Conservation (phyloP, 2,113 vertebrate genomes). For the Tympanuchus pallidicinctus region DNA sequence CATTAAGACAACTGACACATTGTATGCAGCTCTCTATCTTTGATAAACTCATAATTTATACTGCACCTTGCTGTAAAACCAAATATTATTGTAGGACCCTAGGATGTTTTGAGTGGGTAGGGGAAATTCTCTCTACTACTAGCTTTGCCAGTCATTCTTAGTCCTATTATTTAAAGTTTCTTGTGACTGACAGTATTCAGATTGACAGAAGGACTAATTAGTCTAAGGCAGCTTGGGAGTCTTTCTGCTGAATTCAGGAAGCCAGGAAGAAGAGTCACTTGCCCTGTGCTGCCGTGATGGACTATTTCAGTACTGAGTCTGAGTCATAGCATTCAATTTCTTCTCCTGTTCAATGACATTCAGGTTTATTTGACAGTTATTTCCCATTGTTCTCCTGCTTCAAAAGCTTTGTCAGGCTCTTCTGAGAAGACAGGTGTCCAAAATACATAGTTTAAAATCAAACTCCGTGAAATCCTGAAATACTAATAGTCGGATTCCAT, state of each 20-base stretch:
- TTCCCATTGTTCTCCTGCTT: neutral
- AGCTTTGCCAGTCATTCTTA: neutral
- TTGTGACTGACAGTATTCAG: neutral
- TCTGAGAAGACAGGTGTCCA: constrained; percentile 6
- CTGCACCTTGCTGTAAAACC: neutral
- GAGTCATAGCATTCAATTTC: constrained; percentile 15
- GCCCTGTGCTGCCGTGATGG: neutral
- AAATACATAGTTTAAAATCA: constrained; percentile 28
- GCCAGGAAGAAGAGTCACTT: constrained; percentile 1
- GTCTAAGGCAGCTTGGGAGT: neutral
- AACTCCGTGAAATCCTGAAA: neutral
- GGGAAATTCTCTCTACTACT: neutral
- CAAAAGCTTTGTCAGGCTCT: neutral
- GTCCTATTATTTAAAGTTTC: neutral
- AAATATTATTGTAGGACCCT: neutral
- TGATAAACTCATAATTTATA: neutral
- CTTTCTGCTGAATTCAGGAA: constrained; percentile 24
- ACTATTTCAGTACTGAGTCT: neutral
- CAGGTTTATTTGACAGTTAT: constrained; percentile 14
- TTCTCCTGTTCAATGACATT: neutral
- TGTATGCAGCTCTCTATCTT: neutral
- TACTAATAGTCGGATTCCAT: neutral
- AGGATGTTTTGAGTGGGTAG: neutral
- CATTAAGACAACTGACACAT: neutral
- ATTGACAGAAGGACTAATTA: constrained; percentile 35